Evolutionary conservation across 2,113 vertebrate species (phyloP).

Genomic region (Melanerpes aurifrons): DNA sequence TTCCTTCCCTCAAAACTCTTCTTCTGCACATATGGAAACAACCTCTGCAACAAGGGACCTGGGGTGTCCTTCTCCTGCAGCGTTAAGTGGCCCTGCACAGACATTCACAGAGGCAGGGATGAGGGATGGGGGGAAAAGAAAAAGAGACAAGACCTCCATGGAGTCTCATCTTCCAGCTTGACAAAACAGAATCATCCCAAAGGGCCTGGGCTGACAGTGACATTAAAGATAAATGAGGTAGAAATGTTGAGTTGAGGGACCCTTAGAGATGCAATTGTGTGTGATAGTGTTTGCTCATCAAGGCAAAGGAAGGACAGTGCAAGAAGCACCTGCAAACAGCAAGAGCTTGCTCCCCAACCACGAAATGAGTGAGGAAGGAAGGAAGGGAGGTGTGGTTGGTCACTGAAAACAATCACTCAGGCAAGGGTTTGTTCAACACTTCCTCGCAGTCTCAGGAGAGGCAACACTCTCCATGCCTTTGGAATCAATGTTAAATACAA

Average conservation of each 20-base stretch:
- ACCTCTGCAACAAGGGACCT: background rate
- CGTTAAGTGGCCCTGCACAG: rapidly evolving
- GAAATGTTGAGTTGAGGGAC: background rate
- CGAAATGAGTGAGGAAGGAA: background rate
- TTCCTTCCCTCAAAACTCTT: background rate
- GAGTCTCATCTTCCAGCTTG: background rate
- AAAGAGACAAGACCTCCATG: background rate
- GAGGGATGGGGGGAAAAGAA: background rate
- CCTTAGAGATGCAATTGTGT: background rate
- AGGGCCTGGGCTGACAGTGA: background rate
- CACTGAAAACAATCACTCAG: background rate
- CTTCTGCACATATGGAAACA: background rate
- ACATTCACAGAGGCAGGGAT: background rate
- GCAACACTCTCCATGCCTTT: background rate
- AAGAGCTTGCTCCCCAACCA: background rate
- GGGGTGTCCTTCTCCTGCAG: background rate
- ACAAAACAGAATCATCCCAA: background rate
- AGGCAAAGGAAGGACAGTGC: background rate
- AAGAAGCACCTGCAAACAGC: background rate
- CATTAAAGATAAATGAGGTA: background rate
- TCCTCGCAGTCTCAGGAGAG: background rate
- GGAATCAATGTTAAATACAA: background rate
- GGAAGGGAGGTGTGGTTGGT: background rate
- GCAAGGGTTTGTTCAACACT: background rate
- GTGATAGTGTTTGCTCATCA: background rate